These are phyloP conservation scores for Notothenia rossii DNA, from an alignment of 2,113 vertebrate genomes.

Conservation along the genomic window DNA sequence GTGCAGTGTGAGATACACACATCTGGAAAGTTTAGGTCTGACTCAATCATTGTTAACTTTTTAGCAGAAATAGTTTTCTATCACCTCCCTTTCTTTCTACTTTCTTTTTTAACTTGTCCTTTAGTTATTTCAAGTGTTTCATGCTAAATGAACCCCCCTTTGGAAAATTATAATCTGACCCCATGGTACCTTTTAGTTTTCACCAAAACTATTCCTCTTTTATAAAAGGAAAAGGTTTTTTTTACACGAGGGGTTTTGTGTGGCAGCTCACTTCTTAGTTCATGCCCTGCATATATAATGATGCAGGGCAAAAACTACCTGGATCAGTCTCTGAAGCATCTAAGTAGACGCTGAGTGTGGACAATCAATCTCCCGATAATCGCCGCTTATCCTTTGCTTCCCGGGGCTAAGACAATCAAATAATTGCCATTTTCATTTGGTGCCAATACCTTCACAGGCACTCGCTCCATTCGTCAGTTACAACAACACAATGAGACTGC, in stretches of 20 bases:
- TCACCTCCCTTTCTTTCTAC: no score
- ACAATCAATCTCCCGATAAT: constrained; percentile 57
- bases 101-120: no score
- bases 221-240: no score
- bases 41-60: no score
- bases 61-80: no score
- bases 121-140: no score
- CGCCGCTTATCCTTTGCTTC: constrained; percentile 34
- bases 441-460: constrained; percentile 1
- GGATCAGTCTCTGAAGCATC: constrained; percentile 18
- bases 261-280: neutral
- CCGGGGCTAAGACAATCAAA: constrained; percentile 45
- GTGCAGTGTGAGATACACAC: no score
- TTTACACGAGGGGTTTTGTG: neutral
- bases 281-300: constrained; percentile 22
- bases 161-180: no score
- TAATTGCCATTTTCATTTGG: constrained; percentile 29
- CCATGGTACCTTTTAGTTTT: no score
- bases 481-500: constrained; percentile 14
- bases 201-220: no score
- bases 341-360: constrained; percentile 8
- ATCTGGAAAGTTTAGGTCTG: no score
- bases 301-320: constrained; percentile 15
- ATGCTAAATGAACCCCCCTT: no score
- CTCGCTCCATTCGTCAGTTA: neutral